These are phyloP conservation scores for Rhynchopsitta pachyrhyncha DNA, from an alignment of 2,113 vertebrate genomes.

Conservation along the genomic window DNA sequence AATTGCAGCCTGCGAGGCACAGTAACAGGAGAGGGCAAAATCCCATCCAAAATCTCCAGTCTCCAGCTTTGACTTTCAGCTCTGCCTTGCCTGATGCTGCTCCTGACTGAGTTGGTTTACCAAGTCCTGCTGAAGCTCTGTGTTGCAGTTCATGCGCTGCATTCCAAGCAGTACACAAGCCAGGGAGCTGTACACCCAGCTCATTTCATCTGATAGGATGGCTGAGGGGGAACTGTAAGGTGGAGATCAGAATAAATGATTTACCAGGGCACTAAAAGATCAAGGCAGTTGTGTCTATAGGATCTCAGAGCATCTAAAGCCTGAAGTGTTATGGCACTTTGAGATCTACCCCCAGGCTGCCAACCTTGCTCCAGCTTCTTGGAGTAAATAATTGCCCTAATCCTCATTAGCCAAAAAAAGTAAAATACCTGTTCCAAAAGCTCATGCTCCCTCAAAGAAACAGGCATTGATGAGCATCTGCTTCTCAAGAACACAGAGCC, in stretches of 20 bases:
- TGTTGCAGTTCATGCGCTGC: neutral
- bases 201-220: neutral
- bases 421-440: conserved; percentile 11
- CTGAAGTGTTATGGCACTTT: neutral
- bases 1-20: neutral
- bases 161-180: neutral
- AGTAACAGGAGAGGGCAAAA: neutral
- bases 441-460: neutral
- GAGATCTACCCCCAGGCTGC: conserved; percentile 1
- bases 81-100: neutral
- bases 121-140: neutral
- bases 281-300: conserved; percentile 11
- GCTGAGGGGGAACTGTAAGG: neutral
- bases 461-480: neutral
- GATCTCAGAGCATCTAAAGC: conserved; percentile 23
- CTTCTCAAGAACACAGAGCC: neutral
- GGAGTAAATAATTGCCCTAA: neutral
- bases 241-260: conserved; percentile 35
- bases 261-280: conserved; percentile 62
- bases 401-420: neutral
- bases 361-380: neutral
- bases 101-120: neutral
- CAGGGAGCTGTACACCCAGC: neutral
- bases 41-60: neutral
- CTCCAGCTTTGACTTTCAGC: neutral